These are phyloP conservation scores for Chironomus riparius DNA, from an alignment of 2,888 invertebrate species.

Conservation along the genomic window DNA sequence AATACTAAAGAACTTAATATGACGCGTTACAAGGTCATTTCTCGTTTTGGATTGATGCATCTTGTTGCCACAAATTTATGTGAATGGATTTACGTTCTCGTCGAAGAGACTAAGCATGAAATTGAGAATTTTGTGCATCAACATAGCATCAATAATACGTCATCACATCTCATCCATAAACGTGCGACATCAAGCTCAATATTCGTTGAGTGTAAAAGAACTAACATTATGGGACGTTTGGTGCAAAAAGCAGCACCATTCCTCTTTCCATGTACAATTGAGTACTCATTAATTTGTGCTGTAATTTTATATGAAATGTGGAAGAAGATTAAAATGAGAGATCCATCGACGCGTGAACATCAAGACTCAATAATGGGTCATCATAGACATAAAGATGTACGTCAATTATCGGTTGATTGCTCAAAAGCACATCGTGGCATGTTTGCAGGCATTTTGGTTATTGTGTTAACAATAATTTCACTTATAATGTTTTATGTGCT, in stretches of 20 bases:
- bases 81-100: slow-evolving; percentile 74
- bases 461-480: slow-evolving; percentile 68
- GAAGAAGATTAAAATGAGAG: slow-evolving; percentile 53
- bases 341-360: slow-evolving; percentile 32
- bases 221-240: slow-evolving; percentile 51
- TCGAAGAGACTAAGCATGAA: slow-evolving; percentile 73
- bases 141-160: neutral
- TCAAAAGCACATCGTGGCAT: slow-evolving; percentile 66
- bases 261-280: slow-evolving; percentile 72
- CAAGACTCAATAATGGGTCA: slow-evolving; percentile 17
- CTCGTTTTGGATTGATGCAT: slow-evolving; percentile 80
- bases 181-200: slow-evolving; percentile 29
- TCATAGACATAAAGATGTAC: slow-evolving; percentile 34
- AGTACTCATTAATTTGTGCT: slow-evolving; percentile 76
- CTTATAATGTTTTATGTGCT: slow-evolving; percentile 77
- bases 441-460: slow-evolving; percentile 55
- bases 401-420: slow-evolving; percentile 64
- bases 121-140: slow-evolving; percentile 54
- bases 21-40: slow-evolving; percentile 52
- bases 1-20: slow-evolving; percentile 61
- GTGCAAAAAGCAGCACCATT: slow-evolving; percentile 58
- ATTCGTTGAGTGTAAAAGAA: slow-evolving; percentile 43
- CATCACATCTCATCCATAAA: slow-evolving; percentile 22
- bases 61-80: slow-evolving; percentile 81
- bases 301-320: slow-evolving; percentile 77